phyloP scores from a whole-genome alignment of 1,140 invertebrate species.

The Drosophila navojoa region DNA sequence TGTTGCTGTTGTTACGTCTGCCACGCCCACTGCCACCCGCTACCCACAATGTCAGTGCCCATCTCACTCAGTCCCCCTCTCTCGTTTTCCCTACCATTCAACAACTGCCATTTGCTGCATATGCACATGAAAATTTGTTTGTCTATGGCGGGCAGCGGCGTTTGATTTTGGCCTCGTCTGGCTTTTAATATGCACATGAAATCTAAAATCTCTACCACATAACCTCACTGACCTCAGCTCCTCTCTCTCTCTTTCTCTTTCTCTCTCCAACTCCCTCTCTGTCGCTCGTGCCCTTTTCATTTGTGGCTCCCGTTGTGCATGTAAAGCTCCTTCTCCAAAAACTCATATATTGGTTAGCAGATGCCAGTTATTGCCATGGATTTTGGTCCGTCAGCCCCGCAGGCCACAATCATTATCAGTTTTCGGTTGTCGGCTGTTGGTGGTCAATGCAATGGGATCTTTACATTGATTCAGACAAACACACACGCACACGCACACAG shows the following conservation, averaged over 20 bases:
- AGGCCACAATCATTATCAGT: slow-evolving; percentile 80
- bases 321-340: slow-evolving; percentile 3
- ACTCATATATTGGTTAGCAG: slow-evolving; percentile 53
- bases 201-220: slow-evolving; percentile 39
- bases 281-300: neutral
- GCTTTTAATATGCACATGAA: slow-evolving; percentile 56
- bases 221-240: no score
- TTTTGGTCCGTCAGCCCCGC: slow-evolving; percentile 54
- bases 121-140: slow-evolving; percentile 44
- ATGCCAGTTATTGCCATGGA: slow-evolving; percentile 73
- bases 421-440: slow-evolving; percentile 67
- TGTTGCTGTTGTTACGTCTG: slow-evolving; percentile 29
- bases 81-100: slow-evolving; percentile 10
- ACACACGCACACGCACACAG: neutral
- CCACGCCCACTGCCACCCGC: neutral
- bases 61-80: neutral
- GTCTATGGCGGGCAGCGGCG: slow-evolving; percentile 32
- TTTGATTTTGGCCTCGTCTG: slow-evolving; percentile 43
- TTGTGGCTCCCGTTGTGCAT: neutral
- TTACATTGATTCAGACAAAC: slow-evolving; percentile 51
- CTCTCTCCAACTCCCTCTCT: neutral
- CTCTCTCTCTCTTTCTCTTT: neutral
- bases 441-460: slow-evolving; percentile 48
- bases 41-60: neutral
- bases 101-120: slow-evolving; percentile 47